Conservation (phyloP, 1,140 invertebrate genomes). For the Ips typographus region DNA sequence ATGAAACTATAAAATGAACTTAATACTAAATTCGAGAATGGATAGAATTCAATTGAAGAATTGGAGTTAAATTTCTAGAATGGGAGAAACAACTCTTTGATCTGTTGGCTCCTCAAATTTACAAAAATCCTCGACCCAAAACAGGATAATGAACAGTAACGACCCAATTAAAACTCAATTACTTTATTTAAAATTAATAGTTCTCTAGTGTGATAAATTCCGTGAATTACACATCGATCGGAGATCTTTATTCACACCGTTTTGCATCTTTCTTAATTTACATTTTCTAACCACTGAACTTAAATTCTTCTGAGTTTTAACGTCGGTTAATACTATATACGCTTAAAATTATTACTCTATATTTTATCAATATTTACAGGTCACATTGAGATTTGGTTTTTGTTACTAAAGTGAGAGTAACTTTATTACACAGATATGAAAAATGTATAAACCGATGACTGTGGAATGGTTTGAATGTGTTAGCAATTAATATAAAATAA, state of each 20-base stretch:
- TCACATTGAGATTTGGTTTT: slow-evolving; percentile 24
- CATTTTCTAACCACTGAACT: not conserved
- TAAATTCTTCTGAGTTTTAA: no score
- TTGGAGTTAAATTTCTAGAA: no score
- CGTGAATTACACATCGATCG: slow-evolving; percentile 7
- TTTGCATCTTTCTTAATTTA: slow-evolving; percentile 24
- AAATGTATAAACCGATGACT: slow-evolving; percentile 4
- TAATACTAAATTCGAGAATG: no score
- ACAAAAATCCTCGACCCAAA: no score
- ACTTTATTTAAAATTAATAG: slow-evolving; percentile 30
- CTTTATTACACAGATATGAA: slow-evolving; percentile 12
- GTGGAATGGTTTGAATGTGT: not conserved
- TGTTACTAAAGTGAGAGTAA: slow-evolving; percentile 20
- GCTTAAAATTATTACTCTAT: not conserved
- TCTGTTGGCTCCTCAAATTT: no score
- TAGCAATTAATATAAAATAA: not conserved
- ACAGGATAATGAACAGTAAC: no score
- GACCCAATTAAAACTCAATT: slow-evolving; percentile 24
- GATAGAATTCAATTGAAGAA: no score
- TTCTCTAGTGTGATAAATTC: slow-evolving; percentile 16
- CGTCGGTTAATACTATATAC: not conserved
- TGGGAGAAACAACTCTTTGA: no score
- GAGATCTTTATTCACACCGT: slow-evolving; percentile 20
- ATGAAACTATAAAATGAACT: no score
- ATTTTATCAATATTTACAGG: slow-evolving; percentile 19